Base-by-base conservation (phyloP, 2,113 vertebrate genomes). In the Bufo bufo region DNA sequence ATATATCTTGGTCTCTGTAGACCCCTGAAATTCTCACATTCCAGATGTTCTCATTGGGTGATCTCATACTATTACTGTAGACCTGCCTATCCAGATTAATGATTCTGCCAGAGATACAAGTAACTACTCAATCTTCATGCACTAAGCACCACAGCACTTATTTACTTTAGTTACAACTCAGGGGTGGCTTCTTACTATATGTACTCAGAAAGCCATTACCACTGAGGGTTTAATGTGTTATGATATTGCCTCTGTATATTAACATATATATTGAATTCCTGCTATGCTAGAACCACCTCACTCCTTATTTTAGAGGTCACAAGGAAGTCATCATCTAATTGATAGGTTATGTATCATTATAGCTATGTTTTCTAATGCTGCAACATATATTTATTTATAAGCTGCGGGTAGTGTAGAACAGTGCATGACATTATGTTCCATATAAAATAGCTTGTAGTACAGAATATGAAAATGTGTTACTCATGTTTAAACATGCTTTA, bases 181-280 rank as follows among this genome's bases (percentile, higher is more conserved):
- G 33, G 11, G 61, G 43, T 14, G 43, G 45, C 54, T 82, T 45
- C 79, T 20, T 63, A 65, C 80, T 82, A 49, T 65, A 82, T 47
- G 59, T 65, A 82, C 45, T 82, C 59, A 50, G 19, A 45, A 81
- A 58, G 33, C 78, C 56, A 63, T 82, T 82, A 82, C 59, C 80
- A 82, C 43, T 49, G 13, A n/a, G 17, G 17, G 59, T 61, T 66
- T 82, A 82, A 82, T 82, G 59, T 66, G 61, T 82, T 82, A 12
- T 82, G 80, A 65, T 82, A 65, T 83, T 82, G 61, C 81, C 66
- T 52, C 61, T 49, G 12, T 66, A 52, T 83, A 83, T 83, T 83
- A 69, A 83, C 81, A 83, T 83, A 83, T 83, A 83, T 83, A 83
- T 83, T 52, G 81, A 83, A 66, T 83, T 83, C 23, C 81, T 83